Evolutionary conservation across 2,113 vertebrate species (phyloP).

Genomic region (Cheirogaleus medius): DNA sequence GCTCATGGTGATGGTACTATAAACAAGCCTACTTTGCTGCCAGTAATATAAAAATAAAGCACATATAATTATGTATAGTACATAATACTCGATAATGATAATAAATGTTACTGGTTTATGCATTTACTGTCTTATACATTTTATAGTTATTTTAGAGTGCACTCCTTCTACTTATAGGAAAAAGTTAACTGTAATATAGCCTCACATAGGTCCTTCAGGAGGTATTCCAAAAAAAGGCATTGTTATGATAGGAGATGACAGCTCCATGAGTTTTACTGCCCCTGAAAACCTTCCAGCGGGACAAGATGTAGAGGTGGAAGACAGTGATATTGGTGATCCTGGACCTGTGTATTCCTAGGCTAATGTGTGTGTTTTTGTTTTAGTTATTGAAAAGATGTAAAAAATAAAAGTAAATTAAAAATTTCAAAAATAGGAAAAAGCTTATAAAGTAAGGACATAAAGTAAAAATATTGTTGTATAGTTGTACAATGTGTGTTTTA

Average conservation of each 20-base stretch:
- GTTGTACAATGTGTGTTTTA: not conserved
- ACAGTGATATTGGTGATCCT: not conserved
- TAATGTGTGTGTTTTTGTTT: not conserved
- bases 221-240: not conserved
- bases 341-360: not conserved
- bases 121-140: not conserved
- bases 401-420: not conserved
- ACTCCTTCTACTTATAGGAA: not conserved
- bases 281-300: not conserved
- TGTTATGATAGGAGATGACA: not conserved
- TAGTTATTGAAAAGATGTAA: not conserved
- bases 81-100: not conserved
- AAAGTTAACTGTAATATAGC: not conserved
- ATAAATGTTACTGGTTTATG: not conserved
- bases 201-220: not conserved
- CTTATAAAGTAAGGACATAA: not conserved
- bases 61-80: not conserved
- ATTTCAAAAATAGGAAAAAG: not conserved
- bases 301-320: not conserved
- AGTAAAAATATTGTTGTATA: not conserved
- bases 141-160: not conserved
- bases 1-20: not conserved
- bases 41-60: not conserved
- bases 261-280: not conserved
- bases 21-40: not conserved